A percentile compares a stretch with the other conserved stretches of the same genome.
Evolutionary conservation across 92 coral and sea anemone genomes (phyloP).

Genomic region (Parazoanthus swiftii): DNA sequence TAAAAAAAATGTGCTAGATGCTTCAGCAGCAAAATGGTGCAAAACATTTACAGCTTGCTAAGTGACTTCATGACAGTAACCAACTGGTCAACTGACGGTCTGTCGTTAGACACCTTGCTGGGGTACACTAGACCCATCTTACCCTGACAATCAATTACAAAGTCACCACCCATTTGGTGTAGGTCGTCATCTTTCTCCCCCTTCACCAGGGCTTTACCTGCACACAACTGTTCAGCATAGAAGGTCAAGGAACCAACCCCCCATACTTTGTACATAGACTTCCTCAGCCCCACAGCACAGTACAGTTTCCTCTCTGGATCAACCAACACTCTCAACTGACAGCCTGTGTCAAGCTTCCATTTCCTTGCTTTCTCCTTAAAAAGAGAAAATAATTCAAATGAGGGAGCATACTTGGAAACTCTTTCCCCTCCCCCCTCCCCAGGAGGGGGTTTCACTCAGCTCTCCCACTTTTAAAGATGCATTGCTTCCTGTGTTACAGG

Average conservation of each 20-base stretch:
- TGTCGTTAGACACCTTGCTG: slow-evolving; percentile 74
- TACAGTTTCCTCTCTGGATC: slow-evolving; percentile 76
- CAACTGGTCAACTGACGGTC: slow-evolving; percentile 83
- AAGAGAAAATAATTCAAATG: background rate
- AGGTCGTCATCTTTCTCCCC: slow-evolving; percentile 85
- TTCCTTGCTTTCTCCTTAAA: slow-evolving; percentile 76
- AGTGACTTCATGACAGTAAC: slow-evolving; percentile 53
- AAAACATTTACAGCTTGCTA: background rate
- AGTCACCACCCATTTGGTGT: slow-evolving; percentile 94
- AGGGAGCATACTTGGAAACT: too few relatives aligned
- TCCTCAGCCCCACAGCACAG: slow-evolving; percentile 74
- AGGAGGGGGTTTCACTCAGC: too few relatives aligned
- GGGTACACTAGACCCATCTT: slow-evolving; percentile 72
- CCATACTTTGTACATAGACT: slow-evolving; percentile 87
- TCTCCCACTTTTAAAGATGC: too few relatives aligned
- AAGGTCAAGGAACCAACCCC: slow-evolving; percentile 64
- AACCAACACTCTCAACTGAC: slow-evolving; percentile 74
- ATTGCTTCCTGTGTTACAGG: too few relatives aligned
- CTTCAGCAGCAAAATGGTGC: background rate
- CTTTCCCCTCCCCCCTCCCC: too few relatives aligned
- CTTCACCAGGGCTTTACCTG: slow-evolving; percentile 68
- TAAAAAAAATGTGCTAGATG: background rate
- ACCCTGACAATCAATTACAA: slow-evolving; percentile 75
- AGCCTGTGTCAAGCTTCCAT: slow-evolving; percentile 81
- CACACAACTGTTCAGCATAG: slow-evolving; percentile 89